Evolutionary conservation across 2,888 invertebrate species (phyloP).

Genomic region (Caenorhabditis sp.): DNA sequence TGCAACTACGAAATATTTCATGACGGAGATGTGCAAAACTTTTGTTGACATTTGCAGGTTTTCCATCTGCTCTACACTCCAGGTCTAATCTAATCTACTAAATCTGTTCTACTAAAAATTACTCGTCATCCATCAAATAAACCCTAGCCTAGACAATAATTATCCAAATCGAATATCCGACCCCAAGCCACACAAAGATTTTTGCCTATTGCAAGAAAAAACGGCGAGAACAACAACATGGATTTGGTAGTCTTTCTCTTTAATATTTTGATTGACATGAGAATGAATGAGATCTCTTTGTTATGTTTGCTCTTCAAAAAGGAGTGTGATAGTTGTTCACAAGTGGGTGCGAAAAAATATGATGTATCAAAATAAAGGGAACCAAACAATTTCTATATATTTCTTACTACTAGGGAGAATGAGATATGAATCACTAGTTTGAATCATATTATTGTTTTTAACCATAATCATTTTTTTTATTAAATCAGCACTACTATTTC

Average conservation of each 20-base stretch:
- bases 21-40: too few relatives aligned
- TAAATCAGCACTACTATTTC: not conserved
- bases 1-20: too few relatives aligned
- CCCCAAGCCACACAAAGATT: not conserved
- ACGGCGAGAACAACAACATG: too few relatives aligned
- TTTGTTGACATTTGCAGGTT: not conserved
- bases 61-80: not conserved
- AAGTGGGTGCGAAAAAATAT: not conserved
- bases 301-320: slow-evolving; percentile 1
- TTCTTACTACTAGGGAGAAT: not conserved
- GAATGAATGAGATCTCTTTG: slow-evolving; percentile 6
- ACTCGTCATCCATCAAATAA: not conserved
- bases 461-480: too few relatives aligned
- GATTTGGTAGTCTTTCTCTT: not conserved
- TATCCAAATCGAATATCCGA: slow-evolving; percentile 1
- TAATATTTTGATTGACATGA: slow-evolving; percentile 27
- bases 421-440: too few relatives aligned
- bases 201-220: not conserved
- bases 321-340: not conserved
- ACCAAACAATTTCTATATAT: not conserved
- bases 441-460: too few relatives aligned
- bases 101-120: not conserved
- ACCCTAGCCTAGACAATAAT: not conserved
- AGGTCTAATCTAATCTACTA: not conserved
- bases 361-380: not conserved